These are phyloP conservation scores for Eonycteris spelaea DNA, from an alignment of 2,113 vertebrate genomes.

Conservation along the genomic window DNA sequence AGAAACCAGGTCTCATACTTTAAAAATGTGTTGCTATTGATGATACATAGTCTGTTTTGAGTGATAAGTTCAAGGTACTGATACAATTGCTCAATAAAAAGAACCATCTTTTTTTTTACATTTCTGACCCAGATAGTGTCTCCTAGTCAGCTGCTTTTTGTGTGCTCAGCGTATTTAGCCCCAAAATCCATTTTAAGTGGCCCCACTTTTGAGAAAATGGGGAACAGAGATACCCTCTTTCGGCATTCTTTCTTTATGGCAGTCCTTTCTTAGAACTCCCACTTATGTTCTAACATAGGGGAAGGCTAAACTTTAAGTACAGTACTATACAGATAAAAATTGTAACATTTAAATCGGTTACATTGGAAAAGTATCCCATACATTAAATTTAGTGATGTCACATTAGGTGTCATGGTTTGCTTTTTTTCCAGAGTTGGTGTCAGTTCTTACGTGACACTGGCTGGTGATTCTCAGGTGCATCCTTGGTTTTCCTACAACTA, in stretches of 20 bases:
- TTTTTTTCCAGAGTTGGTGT: neutral
- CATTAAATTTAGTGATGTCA: neutral
- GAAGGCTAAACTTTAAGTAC: neutral
- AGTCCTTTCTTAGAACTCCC: neutral
- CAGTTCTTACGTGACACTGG: neutral
- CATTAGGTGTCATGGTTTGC: neutral
- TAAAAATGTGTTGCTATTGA: neutral
- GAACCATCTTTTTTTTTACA: neutral
- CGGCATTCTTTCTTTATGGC: neutral
- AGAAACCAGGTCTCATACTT: neutral
- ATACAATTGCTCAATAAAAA: neutral
- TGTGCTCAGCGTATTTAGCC: neutral
- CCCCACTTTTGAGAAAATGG: neutral
- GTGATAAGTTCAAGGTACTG: neutral
- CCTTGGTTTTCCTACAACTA: neutral
- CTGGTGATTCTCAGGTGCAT: neutral
- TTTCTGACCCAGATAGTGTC: neutral
- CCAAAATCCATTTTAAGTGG: neutral
- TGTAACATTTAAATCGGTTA: neutral
- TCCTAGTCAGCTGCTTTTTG: neutral
- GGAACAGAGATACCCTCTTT: neutral
- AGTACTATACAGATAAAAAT: neutral
- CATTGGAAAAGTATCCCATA: neutral
- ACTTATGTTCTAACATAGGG: neutral
- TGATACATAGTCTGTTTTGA: neutral